Percentiles rank a stretch among this genome's conserved stretches.
Conservation (phyloP, 35 echinoderm and acorn worm genomes). For the Lytechinus pictus region DNA sequence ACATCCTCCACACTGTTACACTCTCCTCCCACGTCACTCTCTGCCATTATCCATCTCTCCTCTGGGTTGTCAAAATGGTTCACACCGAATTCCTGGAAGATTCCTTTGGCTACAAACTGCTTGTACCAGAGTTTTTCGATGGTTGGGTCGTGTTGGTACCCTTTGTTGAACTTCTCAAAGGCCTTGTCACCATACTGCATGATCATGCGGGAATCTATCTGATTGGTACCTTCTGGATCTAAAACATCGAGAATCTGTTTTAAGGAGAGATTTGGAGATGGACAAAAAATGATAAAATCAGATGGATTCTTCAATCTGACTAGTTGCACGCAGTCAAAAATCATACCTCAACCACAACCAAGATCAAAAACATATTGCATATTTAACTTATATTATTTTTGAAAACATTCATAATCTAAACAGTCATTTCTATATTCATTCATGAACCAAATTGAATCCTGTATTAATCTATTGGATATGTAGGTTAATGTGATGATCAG, state of each 20-base stretch:
- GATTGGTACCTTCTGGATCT: slow-evolving; percentile 17
- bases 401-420: no score
- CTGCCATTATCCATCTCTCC: not conserved
- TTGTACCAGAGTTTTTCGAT: slow-evolving; percentile 45
- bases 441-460: no score
- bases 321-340: no score
- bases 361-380: no score
- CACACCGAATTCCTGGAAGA: slow-evolving; percentile 33
- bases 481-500: no score
- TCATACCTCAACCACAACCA: no score
- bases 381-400: no score
- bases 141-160: not conserved
- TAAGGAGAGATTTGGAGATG: not conserved
- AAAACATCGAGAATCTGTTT: slow-evolving; percentile 8
- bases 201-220: not conserved
- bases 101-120: not conserved
- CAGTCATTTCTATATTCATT: no score
- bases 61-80: not conserved
- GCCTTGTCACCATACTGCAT: slow-evolving; percentile 19
- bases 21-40: not conserved
- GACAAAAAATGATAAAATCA: not conserved
- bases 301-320: not conserved
- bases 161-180: slow-evolving; percentile 20
- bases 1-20: not conserved
- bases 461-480: no score